phyloP scores from a whole-genome alignment of 1,140 invertebrate genomes.

The Lineus longissimus region DNA sequence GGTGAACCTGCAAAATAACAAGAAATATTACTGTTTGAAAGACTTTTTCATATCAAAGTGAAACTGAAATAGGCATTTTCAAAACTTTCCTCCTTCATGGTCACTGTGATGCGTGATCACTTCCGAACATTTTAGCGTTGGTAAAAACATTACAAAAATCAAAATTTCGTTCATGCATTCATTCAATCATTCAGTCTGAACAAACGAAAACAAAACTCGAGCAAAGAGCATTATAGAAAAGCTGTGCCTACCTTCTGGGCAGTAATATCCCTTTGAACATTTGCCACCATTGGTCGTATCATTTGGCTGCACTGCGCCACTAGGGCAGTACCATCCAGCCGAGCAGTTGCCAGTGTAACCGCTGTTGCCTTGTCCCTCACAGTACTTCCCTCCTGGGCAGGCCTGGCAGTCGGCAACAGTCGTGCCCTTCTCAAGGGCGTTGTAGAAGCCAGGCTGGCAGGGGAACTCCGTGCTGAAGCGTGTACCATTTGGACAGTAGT shows the following conservation, averaged over 20 bases:
- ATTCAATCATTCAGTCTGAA: no score
- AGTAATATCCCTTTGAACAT: slow-evolving; percentile 42
- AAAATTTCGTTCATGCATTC: no score
- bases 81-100: not conserved
- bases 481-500: slow-evolving; percentile 47
- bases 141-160: no score
- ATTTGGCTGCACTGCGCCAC: slow-evolving; percentile 35
- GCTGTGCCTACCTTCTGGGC: slow-evolving; percentile 38
- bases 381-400: slow-evolving; percentile 45
- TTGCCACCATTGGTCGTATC: slow-evolving; percentile 38
- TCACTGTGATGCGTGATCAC: no score
- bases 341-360: slow-evolving; percentile 43
- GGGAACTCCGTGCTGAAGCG: slow-evolving; percentile 29
- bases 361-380: slow-evolving; percentile 37
- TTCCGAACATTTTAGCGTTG: no score
- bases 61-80: not conserved
- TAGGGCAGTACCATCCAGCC: slow-evolving; percentile 45
- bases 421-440: slow-evolving; percentile 27
- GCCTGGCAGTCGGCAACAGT: slow-evolving; percentile 27
- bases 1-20: slow-evolving; percentile 30
- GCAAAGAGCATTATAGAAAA: no score
- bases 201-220: no score
- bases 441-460: slow-evolving; percentile 42
- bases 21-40: not conserved
- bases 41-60: not conserved